phyloP scores from a whole-genome alignment of 92 coral and sea anemone genomes.

The Chrysogorgia sp. region DNA sequence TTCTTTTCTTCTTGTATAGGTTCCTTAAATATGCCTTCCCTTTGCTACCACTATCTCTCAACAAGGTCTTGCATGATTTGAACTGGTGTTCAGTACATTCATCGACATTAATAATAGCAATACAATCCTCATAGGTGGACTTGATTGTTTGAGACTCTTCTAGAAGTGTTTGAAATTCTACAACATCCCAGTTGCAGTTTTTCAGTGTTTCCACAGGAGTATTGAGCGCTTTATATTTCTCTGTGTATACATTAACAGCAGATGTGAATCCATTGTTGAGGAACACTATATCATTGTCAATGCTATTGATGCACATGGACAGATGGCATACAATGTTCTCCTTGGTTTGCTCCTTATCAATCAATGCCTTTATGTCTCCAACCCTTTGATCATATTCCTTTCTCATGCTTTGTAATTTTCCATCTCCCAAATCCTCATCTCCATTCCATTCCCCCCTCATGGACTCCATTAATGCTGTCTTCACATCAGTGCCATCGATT shows the following conservation, averaged over 20 bases:
- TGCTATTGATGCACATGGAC: conserved; percentile 13
- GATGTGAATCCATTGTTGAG: conserved; percentile 28
- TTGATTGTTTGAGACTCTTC: conserved; percentile 26
- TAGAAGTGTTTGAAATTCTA: conserved; percentile 42
- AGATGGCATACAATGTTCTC: conserved; percentile 10
- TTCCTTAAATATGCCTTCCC: conserved; percentile 12
- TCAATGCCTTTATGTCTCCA: neutral
- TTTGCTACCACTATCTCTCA: neutral
- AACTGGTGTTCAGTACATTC: conserved; percentile 19
- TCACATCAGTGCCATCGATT: conserved; percentile 57
- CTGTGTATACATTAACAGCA: conserved; percentile 34
- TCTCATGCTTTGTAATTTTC: conserved; percentile 25
- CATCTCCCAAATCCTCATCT: conserved; percentile 57
- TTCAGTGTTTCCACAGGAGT: conserved; percentile 51
- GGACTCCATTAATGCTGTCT: conserved; percentile 52
- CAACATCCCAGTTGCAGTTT: conserved; percentile 53
- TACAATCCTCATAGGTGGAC: conserved; percentile 7
- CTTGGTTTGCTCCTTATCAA: neutral
- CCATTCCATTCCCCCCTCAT: conserved; percentile 52
- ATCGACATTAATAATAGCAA: too few relatives aligned
- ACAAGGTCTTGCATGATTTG: conserved; percentile 7
- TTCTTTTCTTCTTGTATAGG: neutral
- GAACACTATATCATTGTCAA: conserved; percentile 29
- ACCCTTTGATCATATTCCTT: conserved; percentile 35
- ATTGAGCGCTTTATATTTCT: conserved; percentile 22